Conservation (phyloP, 2,888 invertebrate species). For the Dyspetes luteomarginatus region DNA sequence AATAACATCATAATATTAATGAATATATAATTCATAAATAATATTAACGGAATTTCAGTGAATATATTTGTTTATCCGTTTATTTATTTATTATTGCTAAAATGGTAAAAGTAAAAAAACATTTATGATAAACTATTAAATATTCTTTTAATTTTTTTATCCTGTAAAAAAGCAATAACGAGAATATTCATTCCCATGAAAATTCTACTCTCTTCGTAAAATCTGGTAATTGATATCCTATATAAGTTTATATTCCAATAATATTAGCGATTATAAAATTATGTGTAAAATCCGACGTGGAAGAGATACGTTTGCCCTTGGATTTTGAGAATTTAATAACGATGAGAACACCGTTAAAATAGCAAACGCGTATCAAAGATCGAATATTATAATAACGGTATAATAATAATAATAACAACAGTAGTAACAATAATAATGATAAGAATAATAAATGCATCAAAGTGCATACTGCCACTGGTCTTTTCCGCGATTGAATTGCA, state of each 20-base stretch:
- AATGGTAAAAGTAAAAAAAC: no score
- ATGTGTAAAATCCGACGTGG: not conserved
- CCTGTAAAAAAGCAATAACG: no score
- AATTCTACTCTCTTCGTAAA: not conserved
- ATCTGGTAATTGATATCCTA: not conserved
- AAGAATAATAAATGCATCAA: constrained; percentile 1
- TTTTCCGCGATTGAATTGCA: constrained; percentile 37
- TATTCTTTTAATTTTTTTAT: no score
- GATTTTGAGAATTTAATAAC: constrained; percentile 6
- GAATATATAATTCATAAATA: no score
- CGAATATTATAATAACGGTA: constrained; percentile 1
- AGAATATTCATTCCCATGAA: not conserved
- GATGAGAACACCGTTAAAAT: not conserved
- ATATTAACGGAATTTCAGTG: no score
- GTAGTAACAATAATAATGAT: constrained; percentile 9
- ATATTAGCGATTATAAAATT: not conserved
- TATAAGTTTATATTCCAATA: no score
- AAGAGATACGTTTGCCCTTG: constrained; percentile 19
- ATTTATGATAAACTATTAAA: no score
- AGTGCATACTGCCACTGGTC: constrained; percentile 27
- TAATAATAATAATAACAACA: no score
- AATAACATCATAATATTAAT: no score
- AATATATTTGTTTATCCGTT: no score
- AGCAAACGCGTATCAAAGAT: not conserved
- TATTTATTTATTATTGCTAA: no score